Base-by-base conservation (phyloP, 2,888 invertebrate genomes). In the Limnephilus auricula region DNA sequence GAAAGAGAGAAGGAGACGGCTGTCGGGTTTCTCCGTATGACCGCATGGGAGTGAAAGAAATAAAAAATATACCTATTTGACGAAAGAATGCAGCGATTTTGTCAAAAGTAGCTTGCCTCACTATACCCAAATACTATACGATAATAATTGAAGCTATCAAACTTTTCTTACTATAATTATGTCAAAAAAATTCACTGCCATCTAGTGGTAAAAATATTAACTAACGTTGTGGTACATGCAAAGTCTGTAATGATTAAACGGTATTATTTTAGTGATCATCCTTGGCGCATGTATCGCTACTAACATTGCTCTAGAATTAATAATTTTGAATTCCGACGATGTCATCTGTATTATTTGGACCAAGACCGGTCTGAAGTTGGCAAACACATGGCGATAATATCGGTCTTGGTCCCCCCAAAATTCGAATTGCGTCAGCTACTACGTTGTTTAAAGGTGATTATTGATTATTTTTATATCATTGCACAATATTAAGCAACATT, bases 41-140 rank as follows among this genome's bases (percentile, higher is more conserved):
- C 79, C 87, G 80, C 13, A 79, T n/a, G 50, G 40, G 91, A 34
- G 31, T 34, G 65, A 91, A 32, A 34, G 91, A 91, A 37, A 82
- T 79, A 82, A 90, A 90, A 83, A 40, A 50, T 90, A 50, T 40
- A 40, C 50, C 90, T 40, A 65, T 80, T 80, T 50, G 86, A 31
- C 91, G 87, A 90, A 91, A 92, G 92, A 92, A 92, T 92, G 92
- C 90, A 79, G 92, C 86, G 86, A 91, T 92, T 89, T 92, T 92
- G 91, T 91, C 89, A 91, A 89, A 91, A 79, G 87, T 87, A 80
- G 83, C 83, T 78, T 78, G 87, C 79, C 34, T 15, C 87, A 78
- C 78, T 79, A 32, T 65, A 65, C 25, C 65, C 65, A 65, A 65
- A 65, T 65, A 65, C 65, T 65, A 65, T 65, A 65, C 65, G 65